phyloP scores from a whole-genome alignment of 2,888 invertebrate genomes.

The Cloeon dipterum region DNA sequence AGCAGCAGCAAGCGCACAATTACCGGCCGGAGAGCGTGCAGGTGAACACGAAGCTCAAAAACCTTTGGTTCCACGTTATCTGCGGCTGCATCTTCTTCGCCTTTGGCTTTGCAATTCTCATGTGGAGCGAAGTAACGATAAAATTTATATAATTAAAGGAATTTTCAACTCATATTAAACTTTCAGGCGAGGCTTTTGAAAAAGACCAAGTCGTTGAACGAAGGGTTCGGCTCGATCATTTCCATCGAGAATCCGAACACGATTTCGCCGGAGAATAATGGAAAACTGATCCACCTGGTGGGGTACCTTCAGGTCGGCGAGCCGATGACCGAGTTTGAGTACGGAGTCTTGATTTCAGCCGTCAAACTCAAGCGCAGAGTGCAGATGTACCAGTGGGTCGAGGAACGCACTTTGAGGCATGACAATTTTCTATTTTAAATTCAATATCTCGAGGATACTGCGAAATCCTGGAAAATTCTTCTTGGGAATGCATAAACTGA shows the following conservation, averaged over 20 bases:
- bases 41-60: too few species aligned
- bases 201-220: slow-evolving; percentile 54
- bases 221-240: slow-evolving; percentile 28
- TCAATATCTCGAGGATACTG: too few species aligned
- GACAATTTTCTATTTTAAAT: too few species aligned
- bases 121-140: slow-evolving; percentile 3
- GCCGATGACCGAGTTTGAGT: slow-evolving; percentile 65
- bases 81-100: too few species aligned
- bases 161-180: too few species aligned
- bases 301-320: slow-evolving; percentile 52
- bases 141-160: slow-evolving; percentile 5
- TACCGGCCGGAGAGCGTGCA: too few species aligned
- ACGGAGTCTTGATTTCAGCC: slow-evolving; percentile 61
- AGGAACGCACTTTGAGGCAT: slow-evolving; percentile 30
- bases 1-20: too few species aligned
- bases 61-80: too few species aligned
- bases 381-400: slow-evolving; percentile 89
- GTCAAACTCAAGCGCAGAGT: slow-evolving; percentile 66
- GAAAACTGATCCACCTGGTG: slow-evolving; percentile 49
- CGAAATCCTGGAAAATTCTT: too few species aligned
- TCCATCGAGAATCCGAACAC: slow-evolving; percentile 10
- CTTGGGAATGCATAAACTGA: too few species aligned
- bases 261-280: slow-evolving; percentile 30
- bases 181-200: slow-evolving; percentile 53
- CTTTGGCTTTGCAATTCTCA: neutral